Conservation (phyloP, 1,140 invertebrate genomes). For the Calycopis cecrops region DNA sequence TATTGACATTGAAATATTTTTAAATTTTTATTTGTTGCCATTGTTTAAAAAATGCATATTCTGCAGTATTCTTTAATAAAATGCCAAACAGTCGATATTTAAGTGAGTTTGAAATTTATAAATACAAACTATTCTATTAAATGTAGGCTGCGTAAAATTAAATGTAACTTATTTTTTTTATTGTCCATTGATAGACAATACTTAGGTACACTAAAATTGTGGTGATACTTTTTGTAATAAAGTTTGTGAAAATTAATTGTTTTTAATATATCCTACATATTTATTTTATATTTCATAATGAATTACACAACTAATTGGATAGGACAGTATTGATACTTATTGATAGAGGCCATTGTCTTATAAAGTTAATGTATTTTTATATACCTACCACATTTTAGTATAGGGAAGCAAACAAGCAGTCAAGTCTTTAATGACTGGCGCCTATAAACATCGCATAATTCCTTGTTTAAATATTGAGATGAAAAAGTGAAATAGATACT, state of each 20-base stretch:
- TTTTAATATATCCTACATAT: conserved; percentile 8
- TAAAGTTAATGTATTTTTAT: too few species aligned
- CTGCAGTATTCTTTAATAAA: background rate
- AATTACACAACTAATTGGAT: too few species aligned
- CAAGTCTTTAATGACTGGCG: too few species aligned
- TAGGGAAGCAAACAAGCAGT: too few species aligned
- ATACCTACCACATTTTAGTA: too few species aligned
- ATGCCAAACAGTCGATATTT: background rate
- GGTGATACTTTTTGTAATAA: conserved; percentile 65
- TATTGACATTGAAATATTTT: background rate
- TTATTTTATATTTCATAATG: too few species aligned
- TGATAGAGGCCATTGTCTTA: conserved; percentile 14
- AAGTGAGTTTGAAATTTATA: background rate
- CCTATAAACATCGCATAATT: too few species aligned
- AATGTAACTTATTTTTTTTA: conserved; percentile 28
- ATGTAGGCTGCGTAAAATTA: conserved; percentile 1
- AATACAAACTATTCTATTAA: conserved; percentile 15
- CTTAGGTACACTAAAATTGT: conserved; percentile 58
- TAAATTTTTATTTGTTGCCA: background rate
- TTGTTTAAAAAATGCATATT: too few species aligned
- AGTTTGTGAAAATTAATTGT: conserved; percentile 37
- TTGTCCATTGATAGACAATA: conserved; percentile 51
- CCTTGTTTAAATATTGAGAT: too few species aligned
- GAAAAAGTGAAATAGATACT: too few species aligned
- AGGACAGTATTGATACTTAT: too few species aligned